Base-by-base conservation (phyloP, 2,888 invertebrate genomes). In the Pyralis farinalis region DNA sequence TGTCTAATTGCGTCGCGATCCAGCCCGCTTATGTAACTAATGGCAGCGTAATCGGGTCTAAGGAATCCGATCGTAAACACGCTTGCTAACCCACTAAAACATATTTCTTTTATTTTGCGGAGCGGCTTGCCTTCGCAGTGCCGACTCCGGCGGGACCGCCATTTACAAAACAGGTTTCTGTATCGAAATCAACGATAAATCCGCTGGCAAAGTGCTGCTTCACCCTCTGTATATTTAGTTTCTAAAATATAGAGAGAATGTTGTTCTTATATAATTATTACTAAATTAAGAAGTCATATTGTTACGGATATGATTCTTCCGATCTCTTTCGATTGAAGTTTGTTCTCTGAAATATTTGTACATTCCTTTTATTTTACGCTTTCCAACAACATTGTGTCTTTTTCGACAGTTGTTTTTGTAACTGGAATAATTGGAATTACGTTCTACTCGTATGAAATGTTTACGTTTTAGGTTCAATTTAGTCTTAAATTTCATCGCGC, bases 1-100 rank as follows among this genome's bases (percentile, higher is more conserved):
- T 68, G 70, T 71, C 73, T 80, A 81, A 84, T 81, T 80, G 76
- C 63, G 60, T 52, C 53, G 57, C 56, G 63, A 63, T 49, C 62
- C 61, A 62, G 53, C 49, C 58, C 67, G 67, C 73, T 84, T 83
- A 83, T 75, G 77, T 82, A 83, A 84, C 79, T 79, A 79, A 83
- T 79, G 80, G 77, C 68, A 60, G 78, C 71, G 77, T 82, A 81
- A 86, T 84, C 79, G 69, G 51, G 55, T 58, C 66, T 50, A 60
- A 69, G 77, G 79, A 81, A 81, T 82, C 73, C 73, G 79, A 81
- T 81, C 83, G 80, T 84, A 82, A 86, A 85, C 81, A 83, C 73
- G 76, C 81, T 84, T 68, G 82, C 82, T 88, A 87, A 87, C 87
- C 87, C 81, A 88, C 86, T 87, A 87, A 88, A 87, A 86, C 80